A percentile compares a stretch with the other conserved stretches of the same genome.
Conservation (phyloP, 1,140 invertebrate species). For the silkworm (Bombyx mori) region DNA sequence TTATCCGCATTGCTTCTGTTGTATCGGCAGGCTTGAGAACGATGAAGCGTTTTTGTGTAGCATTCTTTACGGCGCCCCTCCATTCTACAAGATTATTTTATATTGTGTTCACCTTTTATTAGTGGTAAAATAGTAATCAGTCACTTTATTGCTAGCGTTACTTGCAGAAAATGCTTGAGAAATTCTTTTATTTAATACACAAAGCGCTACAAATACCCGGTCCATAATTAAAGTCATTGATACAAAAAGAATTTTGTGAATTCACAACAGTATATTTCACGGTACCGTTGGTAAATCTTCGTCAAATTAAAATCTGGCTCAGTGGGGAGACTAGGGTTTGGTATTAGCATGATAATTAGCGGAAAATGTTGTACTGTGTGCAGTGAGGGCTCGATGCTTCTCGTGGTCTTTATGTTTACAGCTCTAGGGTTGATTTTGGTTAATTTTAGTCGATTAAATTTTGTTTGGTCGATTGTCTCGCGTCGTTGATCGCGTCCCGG, state of each 20-base stretch:
- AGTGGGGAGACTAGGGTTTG: slow-evolving; percentile 19
- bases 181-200: slow-evolving; percentile 3
- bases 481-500: slow-evolving; percentile 26
- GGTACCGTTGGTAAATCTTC: slow-evolving; percentile 12
- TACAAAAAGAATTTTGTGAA: slow-evolving; percentile 1
- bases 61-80: slow-evolving; percentile 53
- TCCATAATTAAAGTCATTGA: slow-evolving; percentile 4
- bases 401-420: slow-evolving; percentile 1
- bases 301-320: slow-evolving; percentile 34
- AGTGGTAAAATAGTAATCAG: slow-evolving; percentile 56
- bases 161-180: slow-evolving; percentile 38
- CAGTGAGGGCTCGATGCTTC: slow-evolving; percentile 12
- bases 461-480: slow-evolving; percentile 26
- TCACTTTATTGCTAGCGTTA: slow-evolving; percentile 61
- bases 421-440: slow-evolving; percentile 10
- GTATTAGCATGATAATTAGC: slow-evolving; percentile 45
- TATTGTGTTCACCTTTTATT: slow-evolving; percentile 49
- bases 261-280: slow-evolving; percentile 4
- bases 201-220: slow-evolving; percentile 3
- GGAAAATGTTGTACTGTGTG: slow-evolving; percentile 32
- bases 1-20: slow-evolving; percentile 66
- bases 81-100: slow-evolving; percentile 56
- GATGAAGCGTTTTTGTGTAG: slow-evolving; percentile 53
- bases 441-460: slow-evolving; percentile 2
- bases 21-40: slow-evolving; percentile 53